Base-by-base conservation (phyloP, 2,797 vertebrate genomes). In the Babyrousa celebensis region DNA sequence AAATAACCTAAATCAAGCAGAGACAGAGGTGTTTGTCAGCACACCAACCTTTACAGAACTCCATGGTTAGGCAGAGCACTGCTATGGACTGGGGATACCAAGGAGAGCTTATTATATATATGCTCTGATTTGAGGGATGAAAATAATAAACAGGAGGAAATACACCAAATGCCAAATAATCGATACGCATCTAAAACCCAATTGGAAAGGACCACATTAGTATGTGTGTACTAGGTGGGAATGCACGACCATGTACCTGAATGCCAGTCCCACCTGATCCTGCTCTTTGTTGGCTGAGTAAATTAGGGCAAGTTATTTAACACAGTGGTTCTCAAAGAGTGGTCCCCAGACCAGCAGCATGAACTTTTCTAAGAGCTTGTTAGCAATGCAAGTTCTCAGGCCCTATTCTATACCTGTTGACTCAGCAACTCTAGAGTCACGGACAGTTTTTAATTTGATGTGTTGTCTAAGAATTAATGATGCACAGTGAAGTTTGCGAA, bases 281-380 rank as follows among this genome's bases (percentile, higher is more conserved):
- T 88, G 2, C 72, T 1, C 2, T 89, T 63, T 84, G 32, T 11
- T 77, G 71, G 8, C 18, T 65, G 36, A 90, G n/a, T 86, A 67
- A 36, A 95, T 84, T 74, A 89, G 70, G n/a, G 17, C 8, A 72
- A 92, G 23, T 71, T 75, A 29, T 21, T 96, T 91, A 95, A 83
- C 14, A 7, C 56, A 58, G 3, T 36, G 12, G 12, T 88, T 90
- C 56, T 94, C 29, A 52, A 71, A 77, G 58, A 29, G 16, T 63
- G 3, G 27, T 74, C 27, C 11, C 36, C 14, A 58, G 68, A 48
- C 18, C 11, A 75, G 67, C 1, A 79, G 18, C 32, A 82, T 27
- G 14, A 60, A 21, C 16, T 17, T 83, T 25, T 40, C 18, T 71
- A 70, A 54, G 43, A 72, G 60, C 60, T 74, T 27, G 21, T 83